These are phyloP conservation scores for Melanaphis sacchari DNA, from an alignment of 1,140 invertebrate species.

Conservation along the genomic window DNA sequence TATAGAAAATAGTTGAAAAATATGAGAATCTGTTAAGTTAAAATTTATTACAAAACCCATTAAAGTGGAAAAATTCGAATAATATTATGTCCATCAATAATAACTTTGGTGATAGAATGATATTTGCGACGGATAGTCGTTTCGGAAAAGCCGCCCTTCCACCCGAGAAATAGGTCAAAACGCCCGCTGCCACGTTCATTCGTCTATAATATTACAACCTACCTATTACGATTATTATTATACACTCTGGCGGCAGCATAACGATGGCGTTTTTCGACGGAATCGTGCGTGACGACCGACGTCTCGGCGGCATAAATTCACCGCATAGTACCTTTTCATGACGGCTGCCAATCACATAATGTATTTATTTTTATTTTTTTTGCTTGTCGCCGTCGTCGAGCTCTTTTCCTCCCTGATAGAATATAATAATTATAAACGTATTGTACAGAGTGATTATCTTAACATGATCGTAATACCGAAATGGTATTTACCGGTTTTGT, in stretches of 20 bases:
- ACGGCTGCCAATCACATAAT: slow-evolving; percentile 45
- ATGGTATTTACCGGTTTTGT: neutral
- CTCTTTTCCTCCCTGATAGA: neutral
- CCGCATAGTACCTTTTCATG: neutral
- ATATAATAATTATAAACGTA: slow-evolving; percentile 1
- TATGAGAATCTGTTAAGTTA: neutral
- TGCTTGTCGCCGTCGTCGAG: neutral
- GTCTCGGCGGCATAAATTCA: slow-evolving; percentile 32
- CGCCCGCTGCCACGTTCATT: neutral
- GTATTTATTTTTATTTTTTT: neutral
- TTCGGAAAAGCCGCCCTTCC: neutral
- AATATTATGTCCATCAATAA: neutral
- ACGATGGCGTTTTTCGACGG: neutral
- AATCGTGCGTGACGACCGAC: slow-evolving; percentile 36
- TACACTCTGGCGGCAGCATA: neutral
- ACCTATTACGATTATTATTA: slow-evolving; percentile 15
- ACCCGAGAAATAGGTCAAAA: slow-evolving; percentile 20
- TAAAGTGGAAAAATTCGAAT: neutral
- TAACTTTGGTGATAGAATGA: neutral
- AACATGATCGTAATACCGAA: neutral
- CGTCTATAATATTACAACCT: slow-evolving; percentile 1
- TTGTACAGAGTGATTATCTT: neutral
- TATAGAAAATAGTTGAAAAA: too few relatives aligned
- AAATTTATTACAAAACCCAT: neutral
- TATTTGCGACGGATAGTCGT: neutral